Conservation (phyloP, 92 coral and sea anemone species). For the Paramuricea clavata region DNA sequence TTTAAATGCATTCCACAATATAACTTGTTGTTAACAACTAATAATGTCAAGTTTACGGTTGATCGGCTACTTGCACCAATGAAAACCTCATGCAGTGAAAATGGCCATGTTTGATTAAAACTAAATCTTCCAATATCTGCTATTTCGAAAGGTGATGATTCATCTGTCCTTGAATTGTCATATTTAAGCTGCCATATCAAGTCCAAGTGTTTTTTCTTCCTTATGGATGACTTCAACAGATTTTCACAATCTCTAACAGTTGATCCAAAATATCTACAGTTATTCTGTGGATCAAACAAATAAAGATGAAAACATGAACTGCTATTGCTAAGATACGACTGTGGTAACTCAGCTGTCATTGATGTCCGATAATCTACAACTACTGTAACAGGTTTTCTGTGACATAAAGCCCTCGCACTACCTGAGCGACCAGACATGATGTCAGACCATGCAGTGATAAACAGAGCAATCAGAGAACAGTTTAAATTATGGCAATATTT, state of each 20-base stretch:
- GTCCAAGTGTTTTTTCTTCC: conserved; percentile 19
- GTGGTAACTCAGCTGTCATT: background rate
- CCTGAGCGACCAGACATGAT: background rate
- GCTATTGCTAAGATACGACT: conserved; percentile 10
- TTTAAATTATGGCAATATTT: background rate
- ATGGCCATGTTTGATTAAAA: conserved; percentile 2
- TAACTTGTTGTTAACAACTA: conserved; percentile 27
- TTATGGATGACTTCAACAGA: background rate
- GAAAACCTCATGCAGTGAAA: conserved; percentile 16
- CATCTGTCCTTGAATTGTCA: background rate
- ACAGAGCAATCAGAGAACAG: conserved; percentile 1
- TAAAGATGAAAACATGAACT: conserved; percentile 16
- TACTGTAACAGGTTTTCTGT: background rate
- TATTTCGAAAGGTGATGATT: conserved; percentile 6
- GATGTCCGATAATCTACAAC: conserved; percentile 13
- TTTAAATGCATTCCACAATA: conserved; percentile 32
- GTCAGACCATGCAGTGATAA: conserved; percentile 27
- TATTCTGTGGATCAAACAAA: background rate
- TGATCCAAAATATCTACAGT: background rate
- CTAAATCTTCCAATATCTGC: conserved; percentile 22
- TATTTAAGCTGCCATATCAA: conserved; percentile 27
- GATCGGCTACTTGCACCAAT: conserved; percentile 31
- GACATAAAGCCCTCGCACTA: background rate
- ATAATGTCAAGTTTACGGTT: conserved; percentile 18
- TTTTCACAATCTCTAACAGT: conserved; percentile 21